Conservation (phyloP, 2,888 invertebrate species). For the Eucera pruinosa region DNA sequence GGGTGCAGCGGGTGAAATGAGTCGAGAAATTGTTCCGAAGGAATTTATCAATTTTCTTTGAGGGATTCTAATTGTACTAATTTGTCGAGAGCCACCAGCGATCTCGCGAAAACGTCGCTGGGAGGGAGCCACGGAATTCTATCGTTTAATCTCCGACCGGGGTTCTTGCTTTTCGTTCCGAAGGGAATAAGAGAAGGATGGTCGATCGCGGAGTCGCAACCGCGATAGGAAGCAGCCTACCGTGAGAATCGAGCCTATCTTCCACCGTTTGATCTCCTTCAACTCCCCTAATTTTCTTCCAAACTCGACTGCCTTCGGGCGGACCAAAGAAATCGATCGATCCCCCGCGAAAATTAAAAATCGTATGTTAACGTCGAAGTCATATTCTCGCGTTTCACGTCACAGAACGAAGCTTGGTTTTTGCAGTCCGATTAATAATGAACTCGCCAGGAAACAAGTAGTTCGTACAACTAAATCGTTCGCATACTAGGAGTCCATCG, state of each 20-base stretch:
- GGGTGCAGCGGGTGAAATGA: conserved; percentile 80
- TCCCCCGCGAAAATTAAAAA: no score
- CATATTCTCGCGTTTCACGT: no score
- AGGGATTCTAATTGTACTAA: conserved; percentile 84
- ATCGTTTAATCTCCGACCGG: conserved; percentile 81
- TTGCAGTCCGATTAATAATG: no score
- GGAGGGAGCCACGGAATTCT: conserved; percentile 76
- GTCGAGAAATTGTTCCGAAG: conserved; percentile 84
- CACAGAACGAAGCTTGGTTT: no score
- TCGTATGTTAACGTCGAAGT: no score
- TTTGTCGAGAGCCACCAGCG: conserved; percentile 79
- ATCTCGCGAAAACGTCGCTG: conserved; percentile 59
- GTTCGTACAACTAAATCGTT: no score
- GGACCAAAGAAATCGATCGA: background rate
- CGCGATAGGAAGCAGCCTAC: conserved; percentile 66
- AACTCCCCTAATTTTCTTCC: conserved; percentile 37
- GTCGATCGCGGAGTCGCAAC: conserved; percentile 40
- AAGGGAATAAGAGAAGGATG: background rate
- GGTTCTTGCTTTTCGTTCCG: conserved; percentile 18
- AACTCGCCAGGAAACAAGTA: no score
- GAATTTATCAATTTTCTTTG: conserved; percentile 85
- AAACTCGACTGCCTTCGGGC: conserved; percentile 23
- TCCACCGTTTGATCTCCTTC: conserved; percentile 51
- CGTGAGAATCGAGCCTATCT: conserved; percentile 66
- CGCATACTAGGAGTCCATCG: no score